A percentile compares a stretch with the other conserved stretches of the same genome.
Conservation (phyloP, 2,797 vertebrate species). For the Microcaecilia unicolor region DNA sequence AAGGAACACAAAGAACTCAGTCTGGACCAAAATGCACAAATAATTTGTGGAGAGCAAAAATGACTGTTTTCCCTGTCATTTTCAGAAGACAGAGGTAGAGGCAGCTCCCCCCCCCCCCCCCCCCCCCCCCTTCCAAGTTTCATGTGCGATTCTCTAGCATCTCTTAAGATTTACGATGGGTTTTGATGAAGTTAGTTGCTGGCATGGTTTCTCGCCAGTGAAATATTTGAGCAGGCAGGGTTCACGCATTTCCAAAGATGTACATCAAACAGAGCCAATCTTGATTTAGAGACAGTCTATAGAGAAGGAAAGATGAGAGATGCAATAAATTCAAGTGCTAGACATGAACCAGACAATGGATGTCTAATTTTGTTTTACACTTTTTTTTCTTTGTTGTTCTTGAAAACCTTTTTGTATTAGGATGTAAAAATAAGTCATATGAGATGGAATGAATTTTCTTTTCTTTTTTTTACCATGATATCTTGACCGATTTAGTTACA, state of each 20-base stretch:
- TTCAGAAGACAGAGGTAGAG: background rate
- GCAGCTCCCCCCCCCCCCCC: background rate
- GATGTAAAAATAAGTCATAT: constrained; percentile 2
- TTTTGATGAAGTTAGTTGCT: constrained; percentile 21
- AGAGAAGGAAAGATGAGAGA: constrained; percentile 9
- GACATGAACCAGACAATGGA: background rate
- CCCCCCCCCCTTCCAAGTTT: constrained; percentile 7
- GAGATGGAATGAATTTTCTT: constrained; percentile 23
- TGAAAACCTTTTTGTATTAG: background rate
- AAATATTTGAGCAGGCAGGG: constrained; percentile 26
- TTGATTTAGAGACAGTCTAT: constrained; percentile 25
- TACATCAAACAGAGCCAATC: constrained; percentile 10
- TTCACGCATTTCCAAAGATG: constrained; percentile 23
- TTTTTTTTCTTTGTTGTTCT: background rate
- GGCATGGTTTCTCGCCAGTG: constrained; percentile 15
- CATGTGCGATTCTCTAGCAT: constrained; percentile 12
- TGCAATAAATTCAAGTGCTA: constrained; percentile 16
- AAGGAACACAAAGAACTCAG: too few species aligned
- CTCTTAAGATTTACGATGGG: constrained; percentile 16
- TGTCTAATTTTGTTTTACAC: constrained; percentile 4
- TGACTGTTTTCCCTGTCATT: background rate
- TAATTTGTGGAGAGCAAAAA: too few species aligned
- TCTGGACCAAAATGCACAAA: too few species aligned
- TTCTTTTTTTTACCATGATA: too few species aligned
- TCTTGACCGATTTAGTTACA: constrained; percentile 5